phyloP scores from a whole-genome alignment of 2,797 vertebrate genomes.

The Sciurus carolinensis region DNA sequence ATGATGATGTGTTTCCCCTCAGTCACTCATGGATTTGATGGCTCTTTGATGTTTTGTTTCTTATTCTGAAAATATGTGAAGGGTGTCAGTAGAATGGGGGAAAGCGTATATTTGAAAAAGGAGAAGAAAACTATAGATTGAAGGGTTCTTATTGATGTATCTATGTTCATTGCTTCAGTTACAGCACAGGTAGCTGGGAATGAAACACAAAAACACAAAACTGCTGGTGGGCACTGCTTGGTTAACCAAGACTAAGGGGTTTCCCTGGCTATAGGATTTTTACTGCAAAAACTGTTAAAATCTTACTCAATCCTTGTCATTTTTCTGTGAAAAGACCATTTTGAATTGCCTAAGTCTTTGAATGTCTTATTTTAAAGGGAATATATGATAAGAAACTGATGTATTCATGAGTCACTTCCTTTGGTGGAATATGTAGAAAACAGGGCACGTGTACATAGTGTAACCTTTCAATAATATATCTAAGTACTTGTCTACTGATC shows the following conservation, averaged over 20 bases:
- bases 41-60: slow-evolving; percentile 34
- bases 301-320: not conserved
- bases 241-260: not conserved
- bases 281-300: not conserved
- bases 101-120: not conserved
- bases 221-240: not conserved
- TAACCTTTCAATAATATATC: not conserved
- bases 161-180: not conserved
- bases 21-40: not conserved
- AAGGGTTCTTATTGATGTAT: not conserved
- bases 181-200: not conserved
- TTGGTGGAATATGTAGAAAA: not conserved
- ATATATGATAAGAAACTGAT: not conserved
- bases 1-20: not conserved
- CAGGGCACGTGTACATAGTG: not conserved
- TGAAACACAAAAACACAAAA: not conserved
- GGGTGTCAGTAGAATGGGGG: not conserved
- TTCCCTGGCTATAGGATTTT: not conserved
- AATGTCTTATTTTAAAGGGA: slow-evolving; percentile 51
- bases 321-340: not conserved
- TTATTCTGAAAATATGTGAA: slow-evolving; percentile 52
- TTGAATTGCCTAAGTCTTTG: not conserved
- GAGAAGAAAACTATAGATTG: not conserved
- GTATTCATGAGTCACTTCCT: not conserved
- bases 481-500: not conserved